Conservation (phyloP, 2,888 invertebrate genomes). For the Anorthoa munda region DNA sequence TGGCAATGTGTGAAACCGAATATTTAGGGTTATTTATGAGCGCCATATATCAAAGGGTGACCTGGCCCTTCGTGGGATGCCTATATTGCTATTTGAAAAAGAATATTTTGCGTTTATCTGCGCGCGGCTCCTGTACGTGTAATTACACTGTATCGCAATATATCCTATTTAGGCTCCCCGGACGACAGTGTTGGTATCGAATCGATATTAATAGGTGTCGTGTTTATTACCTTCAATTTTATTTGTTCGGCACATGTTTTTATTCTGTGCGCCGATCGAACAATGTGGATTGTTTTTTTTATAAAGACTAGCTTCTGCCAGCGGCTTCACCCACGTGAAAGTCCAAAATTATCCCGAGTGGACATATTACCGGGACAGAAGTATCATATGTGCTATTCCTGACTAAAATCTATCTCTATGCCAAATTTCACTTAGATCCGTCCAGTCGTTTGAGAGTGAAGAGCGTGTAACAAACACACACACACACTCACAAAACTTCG, state of each 20-base stretch:
- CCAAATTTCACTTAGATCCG: no score
- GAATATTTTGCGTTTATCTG: constrained; percentile 55
- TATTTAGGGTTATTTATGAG: constrained; percentile 70
- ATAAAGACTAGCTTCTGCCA: no score
- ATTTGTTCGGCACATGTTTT: constrained; percentile 45
- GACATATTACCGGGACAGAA: no score
- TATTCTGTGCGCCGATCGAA: background rate
- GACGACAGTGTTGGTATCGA: constrained; percentile 43
- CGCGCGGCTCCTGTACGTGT: constrained; percentile 44
- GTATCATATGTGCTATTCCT: no score
- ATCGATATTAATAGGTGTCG: constrained; percentile 48
- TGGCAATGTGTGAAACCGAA: constrained; percentile 64
- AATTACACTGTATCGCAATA: constrained; percentile 59
- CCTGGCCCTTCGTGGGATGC: constrained; percentile 47
- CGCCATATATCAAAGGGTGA: constrained; percentile 65
- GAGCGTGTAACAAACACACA: no score
- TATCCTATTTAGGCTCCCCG: constrained; percentile 45
- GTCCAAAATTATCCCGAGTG: no score
- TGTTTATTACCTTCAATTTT: constrained; percentile 50
- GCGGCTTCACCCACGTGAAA: no score
- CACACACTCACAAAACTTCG: no score
- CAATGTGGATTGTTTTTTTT: background rate
- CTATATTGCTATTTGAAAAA: constrained; percentile 53
- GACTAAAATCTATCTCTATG: no score
- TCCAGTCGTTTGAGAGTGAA: no score